phyloP scores from a whole-genome alignment of 2,888 invertebrate species.

The Clivina fossor region DNA sequence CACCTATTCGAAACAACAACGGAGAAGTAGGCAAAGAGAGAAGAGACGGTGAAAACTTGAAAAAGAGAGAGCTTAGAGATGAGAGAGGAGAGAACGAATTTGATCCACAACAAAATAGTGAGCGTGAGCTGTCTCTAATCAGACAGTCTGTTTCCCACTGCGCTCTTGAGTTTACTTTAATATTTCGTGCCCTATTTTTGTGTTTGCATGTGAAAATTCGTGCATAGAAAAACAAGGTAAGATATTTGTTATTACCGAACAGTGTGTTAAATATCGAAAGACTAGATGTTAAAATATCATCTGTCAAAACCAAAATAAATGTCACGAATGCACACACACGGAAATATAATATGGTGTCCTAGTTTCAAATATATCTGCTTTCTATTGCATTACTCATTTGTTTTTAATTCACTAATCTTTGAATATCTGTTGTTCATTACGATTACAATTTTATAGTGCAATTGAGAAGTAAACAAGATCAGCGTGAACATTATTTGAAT shows the following conservation, averaged over 20 bases:
- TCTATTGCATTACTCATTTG: constrained; percentile 19
- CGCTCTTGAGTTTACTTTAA: constrained; percentile 50
- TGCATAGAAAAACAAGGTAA: constrained; percentile 48
- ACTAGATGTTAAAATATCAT: constrained; percentile 26
- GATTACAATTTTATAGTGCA: too few species aligned
- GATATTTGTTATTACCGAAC: constrained; percentile 49
- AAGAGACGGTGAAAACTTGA: constrained; percentile 54
- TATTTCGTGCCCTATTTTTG: constrained; percentile 46
- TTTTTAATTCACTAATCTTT: constrained; percentile 1
- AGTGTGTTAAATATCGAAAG: constrained; percentile 15
- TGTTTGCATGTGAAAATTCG: constrained; percentile 45
- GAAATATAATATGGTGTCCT: constrained; percentile 28
- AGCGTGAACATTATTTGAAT: background rate
- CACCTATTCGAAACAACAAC: constrained; percentile 46
- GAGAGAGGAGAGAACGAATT: constrained; percentile 57
- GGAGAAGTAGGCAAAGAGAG: constrained; percentile 51
- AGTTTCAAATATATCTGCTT: constrained; percentile 33
- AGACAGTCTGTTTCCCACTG: constrained; percentile 55
- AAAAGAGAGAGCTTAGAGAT: constrained; percentile 53
- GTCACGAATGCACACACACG: constrained; percentile 27
- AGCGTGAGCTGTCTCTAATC: constrained; percentile 52
- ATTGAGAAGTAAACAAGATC: too few species aligned
- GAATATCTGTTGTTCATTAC: constrained; percentile 1
- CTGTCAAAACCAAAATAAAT: constrained; percentile 24
- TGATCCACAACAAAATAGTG: constrained; percentile 58